These are phyloP conservation scores for Stichopus horrens DNA, from an alignment of 53 echinoderm and acorn worm species.

Conservation along the genomic window DNA sequence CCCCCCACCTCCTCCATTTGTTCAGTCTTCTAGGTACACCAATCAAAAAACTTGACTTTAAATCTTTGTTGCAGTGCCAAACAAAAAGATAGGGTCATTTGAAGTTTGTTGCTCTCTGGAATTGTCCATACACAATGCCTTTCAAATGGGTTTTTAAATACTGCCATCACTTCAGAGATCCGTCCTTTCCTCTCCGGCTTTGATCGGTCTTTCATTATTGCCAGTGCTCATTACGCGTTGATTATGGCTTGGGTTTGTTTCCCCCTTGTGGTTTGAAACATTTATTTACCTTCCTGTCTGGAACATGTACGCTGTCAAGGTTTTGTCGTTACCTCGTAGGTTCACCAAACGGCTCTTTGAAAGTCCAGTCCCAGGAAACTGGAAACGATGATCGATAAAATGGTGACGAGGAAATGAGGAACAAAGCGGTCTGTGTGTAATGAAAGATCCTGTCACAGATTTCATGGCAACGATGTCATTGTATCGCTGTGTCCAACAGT, in stretches of 20 bases:
- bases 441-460: too few species aligned
- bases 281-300: background rate
- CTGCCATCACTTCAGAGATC: background rate
- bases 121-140: background rate
- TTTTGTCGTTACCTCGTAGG: background rate
- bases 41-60: too few species aligned
- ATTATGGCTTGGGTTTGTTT: background rate
- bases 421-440: too few species aligned
- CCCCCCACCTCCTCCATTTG: too few species aligned
- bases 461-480: too few species aligned
- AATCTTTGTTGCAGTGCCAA: too few species aligned
- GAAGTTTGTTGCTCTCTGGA: too few species aligned
- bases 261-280: background rate
- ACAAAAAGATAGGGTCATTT: too few species aligned
- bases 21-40: too few species aligned
- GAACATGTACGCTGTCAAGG: background rate
- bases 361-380: background rate
- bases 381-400: background rate
- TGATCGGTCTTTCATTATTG: background rate
- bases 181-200: background rate
- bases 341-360: background rate
- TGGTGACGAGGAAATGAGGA: too few species aligned
- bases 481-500: too few species aligned
- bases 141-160: background rate
- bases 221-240: background rate